Evolutionary conservation across 2,888 invertebrate genomes (phyloP).

Genomic region (Ophion costatus): DNA sequence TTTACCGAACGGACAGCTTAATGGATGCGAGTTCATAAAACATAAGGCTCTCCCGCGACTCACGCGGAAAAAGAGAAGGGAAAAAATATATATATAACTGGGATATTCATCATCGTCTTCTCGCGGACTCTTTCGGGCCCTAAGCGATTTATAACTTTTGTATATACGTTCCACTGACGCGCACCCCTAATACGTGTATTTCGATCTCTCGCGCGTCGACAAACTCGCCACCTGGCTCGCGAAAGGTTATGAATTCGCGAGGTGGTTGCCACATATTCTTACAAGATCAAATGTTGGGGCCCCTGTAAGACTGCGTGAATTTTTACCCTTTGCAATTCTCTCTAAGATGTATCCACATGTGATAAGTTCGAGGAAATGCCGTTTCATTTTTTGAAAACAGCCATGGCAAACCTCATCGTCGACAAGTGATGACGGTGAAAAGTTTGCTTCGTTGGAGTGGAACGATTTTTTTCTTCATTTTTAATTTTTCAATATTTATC

Average conservation of each 20-base stretch:
- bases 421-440: not conserved
- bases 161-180: constrained; percentile 41
- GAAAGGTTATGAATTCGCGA: constrained; percentile 31
- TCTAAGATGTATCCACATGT: not conserved
- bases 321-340: not conserved
- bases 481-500: not conserved
- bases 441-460: not conserved
- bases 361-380: not conserved
- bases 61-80: constrained; percentile 48
- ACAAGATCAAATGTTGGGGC: not conserved
- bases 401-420: no score
- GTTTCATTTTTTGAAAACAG: no score
- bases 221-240: constrained; percentile 48
- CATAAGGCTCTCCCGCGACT: constrained; percentile 67
- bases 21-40: constrained; percentile 73
- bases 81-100: constrained; percentile 50
- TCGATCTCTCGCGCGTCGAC: constrained; percentile 29
- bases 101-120: constrained; percentile 68
- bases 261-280: constrained; percentile 4
- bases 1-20: constrained; percentile 71
- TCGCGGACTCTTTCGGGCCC: constrained; percentile 61
- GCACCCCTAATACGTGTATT: constrained; percentile 47
- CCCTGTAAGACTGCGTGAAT: not conserved
- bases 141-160: constrained; percentile 64
- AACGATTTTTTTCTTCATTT: not conserved